A percentile compares a stretch with the other conserved stretches of the same genome.
phyloP scores from a whole-genome alignment of 2,888 invertebrate species.

The Plemyria rubiginata region DNA sequence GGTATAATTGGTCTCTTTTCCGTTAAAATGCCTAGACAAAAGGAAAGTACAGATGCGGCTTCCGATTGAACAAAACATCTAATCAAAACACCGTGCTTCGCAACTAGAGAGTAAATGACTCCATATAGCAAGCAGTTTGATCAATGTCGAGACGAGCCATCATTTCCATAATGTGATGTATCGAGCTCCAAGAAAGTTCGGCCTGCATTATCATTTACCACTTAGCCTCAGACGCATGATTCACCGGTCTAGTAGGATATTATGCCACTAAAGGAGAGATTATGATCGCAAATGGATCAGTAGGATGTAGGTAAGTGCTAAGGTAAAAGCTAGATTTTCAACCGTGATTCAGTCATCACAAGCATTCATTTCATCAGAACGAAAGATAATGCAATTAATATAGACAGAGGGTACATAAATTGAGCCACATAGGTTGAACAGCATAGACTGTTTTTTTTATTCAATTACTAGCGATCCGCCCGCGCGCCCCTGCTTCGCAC shows the following conservation, averaged over 20 bases:
- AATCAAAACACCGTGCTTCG: neutral
- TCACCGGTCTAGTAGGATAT: constrained; percentile 19
- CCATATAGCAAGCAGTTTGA: constrained; percentile 22
- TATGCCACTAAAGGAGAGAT: constrained; percentile 18
- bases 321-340: neutral
- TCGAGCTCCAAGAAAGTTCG: constrained; percentile 24
- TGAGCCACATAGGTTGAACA: no score
- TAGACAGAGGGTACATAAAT: no score
- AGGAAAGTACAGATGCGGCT: no score
- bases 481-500: no score
- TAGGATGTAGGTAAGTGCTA: neutral
- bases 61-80: no score
- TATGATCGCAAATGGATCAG: constrained; percentile 18
- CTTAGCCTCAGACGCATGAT: constrained; percentile 25
- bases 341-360: neutral
- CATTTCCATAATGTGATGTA: constrained; percentile 27
- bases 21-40: neutral
- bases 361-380: neutral
- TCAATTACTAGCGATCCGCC: no score
- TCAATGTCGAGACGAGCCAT: constrained; percentile 11
- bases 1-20: no score
- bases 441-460: no score
- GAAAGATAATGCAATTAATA: neutral
- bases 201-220: constrained; percentile 25
- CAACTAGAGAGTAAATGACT: constrained; percentile 16